phyloP scores from a whole-genome alignment of 2,113 vertebrate genomes.

The Craseonycteris thonglongyai region DNA sequence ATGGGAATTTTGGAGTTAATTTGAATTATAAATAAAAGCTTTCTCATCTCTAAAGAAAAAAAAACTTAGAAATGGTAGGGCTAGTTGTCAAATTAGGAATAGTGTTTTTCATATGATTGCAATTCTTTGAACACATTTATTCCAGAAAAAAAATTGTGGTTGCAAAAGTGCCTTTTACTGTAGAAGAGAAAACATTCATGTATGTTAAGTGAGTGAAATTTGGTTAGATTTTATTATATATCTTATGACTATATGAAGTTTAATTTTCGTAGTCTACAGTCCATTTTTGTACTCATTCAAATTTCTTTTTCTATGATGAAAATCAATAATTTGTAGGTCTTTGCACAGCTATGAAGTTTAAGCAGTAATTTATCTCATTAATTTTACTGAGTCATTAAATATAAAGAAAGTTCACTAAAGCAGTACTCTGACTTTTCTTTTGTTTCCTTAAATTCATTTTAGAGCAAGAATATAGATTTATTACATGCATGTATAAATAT shows the following conservation, averaged over 20 bases:
- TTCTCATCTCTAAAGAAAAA: background rate
- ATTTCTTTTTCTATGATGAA: background rate
- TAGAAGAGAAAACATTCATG: conserved; percentile 15
- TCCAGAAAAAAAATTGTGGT: background rate
- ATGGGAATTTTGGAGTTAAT: background rate
- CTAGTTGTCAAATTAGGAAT: background rate
- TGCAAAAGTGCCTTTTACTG: background rate
- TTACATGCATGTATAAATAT: background rate
- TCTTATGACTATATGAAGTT: background rate
- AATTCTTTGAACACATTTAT: conserved; percentile 17
- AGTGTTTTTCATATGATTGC: background rate
- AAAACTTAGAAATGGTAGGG: background rate
- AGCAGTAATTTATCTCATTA: conserved; percentile 29
- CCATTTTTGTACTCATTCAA: background rate
- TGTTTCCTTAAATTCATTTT: background rate
- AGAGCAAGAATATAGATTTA: background rate
- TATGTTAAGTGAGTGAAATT: conserved; percentile 1
- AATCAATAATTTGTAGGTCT: conserved; percentile 24
- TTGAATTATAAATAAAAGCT: conserved; percentile 2
- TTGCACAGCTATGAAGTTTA: conserved; percentile 13
- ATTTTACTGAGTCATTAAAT: background rate
- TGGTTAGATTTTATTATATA: conserved; percentile 1
- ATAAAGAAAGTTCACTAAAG: conserved; percentile 4
- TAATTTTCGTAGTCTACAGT: background rate
- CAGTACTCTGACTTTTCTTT: background rate